phyloP scores from a whole-genome alignment of 2,797 vertebrate species.

The Acrossocheilus fasciatus region DNA sequence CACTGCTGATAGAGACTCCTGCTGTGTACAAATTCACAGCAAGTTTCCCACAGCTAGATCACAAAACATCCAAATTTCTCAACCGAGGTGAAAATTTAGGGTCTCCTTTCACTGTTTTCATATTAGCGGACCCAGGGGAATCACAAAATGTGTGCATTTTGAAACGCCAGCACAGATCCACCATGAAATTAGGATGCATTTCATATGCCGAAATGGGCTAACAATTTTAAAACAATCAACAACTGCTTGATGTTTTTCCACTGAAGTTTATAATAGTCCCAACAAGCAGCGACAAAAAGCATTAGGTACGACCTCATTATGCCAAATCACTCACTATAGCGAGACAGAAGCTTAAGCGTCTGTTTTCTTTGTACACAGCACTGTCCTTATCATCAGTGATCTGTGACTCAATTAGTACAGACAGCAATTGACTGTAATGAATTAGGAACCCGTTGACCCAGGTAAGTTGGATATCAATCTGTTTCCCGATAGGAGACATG shows the following conservation, averaged over 20 bases:
- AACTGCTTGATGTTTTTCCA: conserved; percentile 15
- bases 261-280: conserved; percentile 33
- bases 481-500: conserved; percentile 34
- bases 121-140: background rate
- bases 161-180: background rate
- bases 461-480: conserved; percentile 50
- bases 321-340: conserved; percentile 51
- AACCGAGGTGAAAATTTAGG: background rate
- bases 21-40: conserved; percentile 52
- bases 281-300: conserved; percentile 25
- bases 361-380: conserved; percentile 56
- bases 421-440: conserved; percentile 65
- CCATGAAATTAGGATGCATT: background rate
- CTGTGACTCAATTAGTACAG: conserved; percentile 68
- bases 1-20: conserved; percentile 40
- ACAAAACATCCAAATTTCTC: conserved; percentile 38
- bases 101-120: background rate
- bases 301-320: conserved; percentile 44
- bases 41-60: conserved; percentile 36
- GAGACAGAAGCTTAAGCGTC: conserved; percentile 41
- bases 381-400: conserved; percentile 61
- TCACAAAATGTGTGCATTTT: background rate
- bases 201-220: background rate
- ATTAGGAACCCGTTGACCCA: conserved; percentile 66
- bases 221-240: conserved; percentile 30